Conservation (phyloP, 2,797 vertebrate genomes). For the Falco concolor region DNA sequence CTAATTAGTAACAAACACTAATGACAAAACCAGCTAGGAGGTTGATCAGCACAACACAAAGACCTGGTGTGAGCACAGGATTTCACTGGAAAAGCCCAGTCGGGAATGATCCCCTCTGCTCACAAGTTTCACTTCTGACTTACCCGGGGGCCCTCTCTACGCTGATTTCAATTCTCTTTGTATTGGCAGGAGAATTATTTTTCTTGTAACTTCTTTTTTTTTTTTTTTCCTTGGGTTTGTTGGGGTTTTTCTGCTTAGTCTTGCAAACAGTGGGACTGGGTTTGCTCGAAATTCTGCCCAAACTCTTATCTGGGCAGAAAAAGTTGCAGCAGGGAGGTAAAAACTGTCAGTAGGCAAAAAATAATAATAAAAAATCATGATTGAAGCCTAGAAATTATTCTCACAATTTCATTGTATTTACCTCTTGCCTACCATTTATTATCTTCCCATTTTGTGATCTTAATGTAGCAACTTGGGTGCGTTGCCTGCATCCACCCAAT, state of each 20-base stretch:
- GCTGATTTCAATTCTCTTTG: background rate
- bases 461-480: background rate
- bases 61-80: rapidly evolving
- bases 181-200: background rate
- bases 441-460: background rate
- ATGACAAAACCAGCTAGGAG: background rate
- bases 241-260: background rate
- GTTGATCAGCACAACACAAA: background rate
- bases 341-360: background rate
- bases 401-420: background rate
- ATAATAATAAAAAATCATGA: background rate
- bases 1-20: background rate
- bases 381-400: background rate
- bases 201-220: background rate
- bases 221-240: background rate
- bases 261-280: background rate
- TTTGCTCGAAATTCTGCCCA: background rate
- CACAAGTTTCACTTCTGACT: background rate
- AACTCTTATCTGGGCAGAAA: background rate
- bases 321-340: background rate
- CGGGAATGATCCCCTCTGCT: background rate
- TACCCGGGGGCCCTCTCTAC: background rate
- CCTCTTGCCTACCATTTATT: background rate
- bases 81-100: background rate
- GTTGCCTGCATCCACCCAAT: background rate